A percentile compares a stretch with the other conserved stretches of the same genome.
phyloP scores from a whole-genome alignment of 2,797 vertebrate species.

The Gymnothorax javanicus region DNA sequence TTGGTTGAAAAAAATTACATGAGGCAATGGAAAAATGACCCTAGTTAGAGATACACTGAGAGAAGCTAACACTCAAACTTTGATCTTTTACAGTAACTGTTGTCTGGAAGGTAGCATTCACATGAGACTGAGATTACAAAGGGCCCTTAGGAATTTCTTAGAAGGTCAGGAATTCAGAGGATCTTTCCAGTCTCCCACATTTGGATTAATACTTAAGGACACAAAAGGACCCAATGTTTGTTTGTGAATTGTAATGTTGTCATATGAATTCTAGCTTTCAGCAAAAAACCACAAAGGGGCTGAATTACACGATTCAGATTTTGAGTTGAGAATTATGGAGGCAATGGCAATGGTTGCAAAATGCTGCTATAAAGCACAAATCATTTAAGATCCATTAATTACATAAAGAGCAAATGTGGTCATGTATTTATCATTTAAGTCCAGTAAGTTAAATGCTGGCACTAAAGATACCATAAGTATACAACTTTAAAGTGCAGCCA shows the following conservation, averaged over 20 bases:
- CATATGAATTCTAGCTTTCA: background rate
- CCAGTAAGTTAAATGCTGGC: background rate
- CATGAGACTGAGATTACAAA: conserved; percentile 9
- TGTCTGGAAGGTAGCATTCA: conserved; percentile 9
- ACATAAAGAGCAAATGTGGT: background rate
- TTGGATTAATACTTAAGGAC: conserved; percentile 4
- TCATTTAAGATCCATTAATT: background rate
- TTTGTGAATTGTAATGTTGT: background rate
- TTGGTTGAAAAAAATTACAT: conserved; percentile 21
- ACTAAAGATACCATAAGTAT: background rate
- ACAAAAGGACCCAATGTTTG: conserved; percentile 10
- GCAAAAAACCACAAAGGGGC: background rate
- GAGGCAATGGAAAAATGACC: conserved; percentile 30
- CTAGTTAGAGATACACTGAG: conserved; percentile 16
- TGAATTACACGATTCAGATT: background rate
- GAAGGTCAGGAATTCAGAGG: conserved; percentile 13
- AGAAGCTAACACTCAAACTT: conserved; percentile 26
- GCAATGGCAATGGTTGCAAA: background rate
- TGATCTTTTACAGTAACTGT: conserved; percentile 7
- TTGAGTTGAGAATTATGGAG: background rate
- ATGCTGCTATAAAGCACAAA: background rate
- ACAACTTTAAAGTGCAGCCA: background rate
- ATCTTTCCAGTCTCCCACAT: conserved; percentile 11
- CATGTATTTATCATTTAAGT: background rate
- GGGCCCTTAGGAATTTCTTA: conserved; percentile 6